Base-by-base conservation (phyloP, 2,113 vertebrate species). In the Gnathonemus longibarbis region DNA sequence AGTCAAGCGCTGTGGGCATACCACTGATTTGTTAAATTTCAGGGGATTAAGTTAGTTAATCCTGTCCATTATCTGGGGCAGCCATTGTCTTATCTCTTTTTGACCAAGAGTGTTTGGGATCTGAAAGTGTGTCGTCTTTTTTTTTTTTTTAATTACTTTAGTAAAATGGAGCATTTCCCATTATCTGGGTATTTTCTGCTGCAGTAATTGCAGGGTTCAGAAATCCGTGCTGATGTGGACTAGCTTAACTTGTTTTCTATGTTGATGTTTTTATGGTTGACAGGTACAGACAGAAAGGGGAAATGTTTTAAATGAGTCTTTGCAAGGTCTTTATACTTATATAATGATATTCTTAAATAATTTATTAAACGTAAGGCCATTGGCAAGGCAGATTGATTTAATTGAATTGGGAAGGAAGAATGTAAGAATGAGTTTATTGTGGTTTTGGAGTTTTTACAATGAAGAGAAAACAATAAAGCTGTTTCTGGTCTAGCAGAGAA, bases 1-100 rank as follows among this genome's bases (percentile, higher is more conserved):
- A 53, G 52, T 83, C 46, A 89, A 50, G 87, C 7, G 45, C 49
- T 87, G 58, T 31, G 49, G 56, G 84, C 89, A 77, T 35, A 3
- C 15, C 66, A 88, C 85, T 11, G 9, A 88, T 88, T 88, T 83
- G 88, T 88, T 88, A 84, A 88, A 88, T 88, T 62, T 56, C 45
- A 15, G 9, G 90, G 90, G 87, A 88, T 90, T 90, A 90, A 88
- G 87, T 50, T 88, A 74, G 87, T 88, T 88, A 84, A 90, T 88
- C 87, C 86, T 84, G 84, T 89, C 31, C 70, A 84, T 89, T 84
- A 88, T 90, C 70, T 77, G 45, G 90, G 87, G 19, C 87, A 90
- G 87, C 83, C 70, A 4, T 88, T 89, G 31, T 58, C 50, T 90
- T 85, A 90, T 89, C 90, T 88, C 50, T 90, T 42, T 90, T 90